Percentiles rank a stretch among this genome's conserved stretches.
Evolutionary conservation across 2,113 vertebrate species (phyloP).

Genomic region (Echinops telfairi): DNA sequence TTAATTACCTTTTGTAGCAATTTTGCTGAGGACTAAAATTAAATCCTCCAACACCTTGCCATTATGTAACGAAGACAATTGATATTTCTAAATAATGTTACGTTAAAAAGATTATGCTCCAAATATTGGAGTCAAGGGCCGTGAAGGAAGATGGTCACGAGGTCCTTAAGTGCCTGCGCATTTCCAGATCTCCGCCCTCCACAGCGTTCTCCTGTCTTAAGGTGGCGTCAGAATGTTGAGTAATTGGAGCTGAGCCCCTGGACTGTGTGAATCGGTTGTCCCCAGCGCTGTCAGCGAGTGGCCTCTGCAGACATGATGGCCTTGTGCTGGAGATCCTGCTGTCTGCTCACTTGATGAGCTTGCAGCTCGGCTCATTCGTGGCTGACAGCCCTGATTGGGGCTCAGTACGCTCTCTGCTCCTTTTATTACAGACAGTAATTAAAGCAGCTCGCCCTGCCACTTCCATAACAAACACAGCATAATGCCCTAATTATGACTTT

Average conservation of each 20-base stretch:
- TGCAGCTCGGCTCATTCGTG: conserved; percentile 89
- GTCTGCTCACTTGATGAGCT: conserved; percentile 90
- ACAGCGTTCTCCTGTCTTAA: conserved; percentile 87
- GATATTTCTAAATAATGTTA: conserved; percentile 91
- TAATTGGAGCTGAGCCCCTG: conserved; percentile 89
- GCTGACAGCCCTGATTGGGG: conserved; percentile 92
- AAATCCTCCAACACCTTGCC: conserved; percentile 87
- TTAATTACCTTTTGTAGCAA: conserved; percentile 88
- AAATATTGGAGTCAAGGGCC: conserved; percentile 88
- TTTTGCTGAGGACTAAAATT: conserved; percentile 90
- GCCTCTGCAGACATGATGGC: conserved; percentile 85
- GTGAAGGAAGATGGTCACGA: conserved; percentile 88
- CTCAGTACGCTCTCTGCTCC: conserved; percentile 95
- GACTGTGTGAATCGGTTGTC: conserved; percentile 87
- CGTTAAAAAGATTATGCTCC: conserved; percentile 89
- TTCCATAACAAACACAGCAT: conserved; percentile 99
- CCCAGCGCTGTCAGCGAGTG: conserved; percentile 83
- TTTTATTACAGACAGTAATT: conserved; percentile 99
- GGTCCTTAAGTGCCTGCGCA: conserved; percentile 85
- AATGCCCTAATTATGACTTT: conserved; percentile 99
- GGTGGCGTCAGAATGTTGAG: conserved; percentile 88
- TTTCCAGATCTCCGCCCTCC: conserved; percentile 87
- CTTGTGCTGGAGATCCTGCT: conserved; percentile 87
- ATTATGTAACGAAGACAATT: conserved; percentile 90
- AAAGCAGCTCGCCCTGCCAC: conserved; percentile 97